Base-by-base conservation (phyloP, 2,797 vertebrate species). In the Champsocephalus gunnari region DNA sequence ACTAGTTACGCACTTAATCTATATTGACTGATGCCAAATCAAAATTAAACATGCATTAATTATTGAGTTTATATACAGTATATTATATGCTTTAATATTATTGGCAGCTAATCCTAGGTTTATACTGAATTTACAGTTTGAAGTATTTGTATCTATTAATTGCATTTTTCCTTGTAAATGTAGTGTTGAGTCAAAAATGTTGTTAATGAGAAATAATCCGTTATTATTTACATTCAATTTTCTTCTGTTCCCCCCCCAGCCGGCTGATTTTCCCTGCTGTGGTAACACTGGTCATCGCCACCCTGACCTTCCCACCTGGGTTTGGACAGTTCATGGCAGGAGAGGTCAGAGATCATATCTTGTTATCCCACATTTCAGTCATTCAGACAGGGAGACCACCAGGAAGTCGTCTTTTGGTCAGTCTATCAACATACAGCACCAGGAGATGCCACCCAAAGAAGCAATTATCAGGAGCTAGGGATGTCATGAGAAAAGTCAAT, bases 291-390 rank as follows among this genome's bases (percentile, higher is more conserved):
- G 71, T 97, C 82, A 97, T 99, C 71, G 94, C 97, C 2, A 96
- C 96, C 1, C 66, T 96, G 83, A 99, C 97, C 8, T 99, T 99
- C 77, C 98, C 98, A 7, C 96, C 95, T 0, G 98, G 97, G 61
- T 96, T 98, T 73, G 98, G 98, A 70, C 97, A 99, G 91, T 99
- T 98, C 91, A 98, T 99, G 97, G 97, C 97, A 43, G 97, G 97
- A 95, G 97, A 97, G 97, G 97, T 98, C 88, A 96, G 95, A 74
- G 58, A 28, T 79, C 49, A 58, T 9, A 19, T 38, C 14, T 50
- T 61, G 14, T 65, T 54, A 2, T 69, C 16, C 3, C 12, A 16
- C 34, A 21, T 73, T 9, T 12, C 44, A 56, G 0, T 51, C 11
- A 11, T 57, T n/a, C 53, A 51, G 66, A 61, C 32, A 38, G 47